Evolutionary conservation across 2,888 invertebrate species (phyloP), one percentile per base, ranked within the genome.

Genomic region (Lampropteryx suffumata): DNA sequence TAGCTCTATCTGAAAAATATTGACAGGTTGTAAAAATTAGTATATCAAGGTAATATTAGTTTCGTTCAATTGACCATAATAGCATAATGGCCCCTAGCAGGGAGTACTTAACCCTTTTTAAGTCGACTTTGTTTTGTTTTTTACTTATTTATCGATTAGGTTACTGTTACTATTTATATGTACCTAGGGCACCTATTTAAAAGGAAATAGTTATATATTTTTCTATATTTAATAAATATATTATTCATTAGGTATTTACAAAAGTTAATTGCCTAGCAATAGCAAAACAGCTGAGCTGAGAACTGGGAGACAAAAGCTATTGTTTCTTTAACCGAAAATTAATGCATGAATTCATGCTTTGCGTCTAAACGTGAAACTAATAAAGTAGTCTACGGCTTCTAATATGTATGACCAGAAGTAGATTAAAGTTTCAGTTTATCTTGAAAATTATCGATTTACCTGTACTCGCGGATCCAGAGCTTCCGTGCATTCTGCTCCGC

Each of bases 1-100:
- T 76, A 98, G 89, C 86, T 98, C 97, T 71, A 96, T 93, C 94
- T 95, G 79, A n/a, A n/a, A n/a, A n/a, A n/a, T n/a, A n/a, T n/a
- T n/a, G n/a, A n/a, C n/a, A n/a, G n/a, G n/a, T n/a, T n/a, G n/a
- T n/a, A n/a, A n/a, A n/a, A n/a, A n/a, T n/a, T n/a, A n/a, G n/a
- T n/a, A n/a, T n/a, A n/a, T n/a, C n/a, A n/a, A n/a, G n/a, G n/a
- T n/a, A n/a, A n/a, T n/a, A n/a, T n/a, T n/a, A n/a, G n/a, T n/a
- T n/a, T n/a, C n/a, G n/a, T n/a, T n/a, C n/a, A n/a, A n/a, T n/a
- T n/a, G n/a, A n/a, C n/a, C n/a, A n/a, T n/a, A n/a, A n/a, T n/a
- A n/a, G n/a, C n/a, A n/a, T n/a, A n/a, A n/a, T n/a, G n/a, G n/a
- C n/a, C n/a, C n/a, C n/a, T n/a, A n/a, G n/a, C n/a, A n/a, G n/a